Percentiles rank a stretch among this genome's conserved stretches.
Conservation (phyloP, 2,797 vertebrate species). For the Anomalospiza imberbis region DNA sequence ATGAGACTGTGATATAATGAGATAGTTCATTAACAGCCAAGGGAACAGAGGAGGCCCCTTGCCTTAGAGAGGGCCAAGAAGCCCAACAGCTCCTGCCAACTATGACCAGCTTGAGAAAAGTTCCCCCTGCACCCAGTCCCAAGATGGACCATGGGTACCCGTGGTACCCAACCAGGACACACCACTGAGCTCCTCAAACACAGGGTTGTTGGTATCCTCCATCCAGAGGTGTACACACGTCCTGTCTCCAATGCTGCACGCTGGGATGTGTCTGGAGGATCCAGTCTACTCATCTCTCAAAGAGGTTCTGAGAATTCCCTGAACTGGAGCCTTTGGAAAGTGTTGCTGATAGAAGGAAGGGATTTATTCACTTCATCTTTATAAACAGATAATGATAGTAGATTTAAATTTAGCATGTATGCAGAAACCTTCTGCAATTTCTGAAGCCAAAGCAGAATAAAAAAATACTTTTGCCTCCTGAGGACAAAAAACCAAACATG, state of each 20-base stretch:
- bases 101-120: neutral
- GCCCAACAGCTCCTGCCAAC: neutral
- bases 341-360: neutral
- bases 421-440: neutral
- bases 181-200: neutral
- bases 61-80: neutral
- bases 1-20: neutral
- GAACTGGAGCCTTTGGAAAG: neutral
- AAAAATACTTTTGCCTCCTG: neutral
- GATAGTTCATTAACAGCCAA: neutral
- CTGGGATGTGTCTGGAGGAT: neutral
- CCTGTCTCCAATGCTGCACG: neutral
- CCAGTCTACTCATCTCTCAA: neutral
- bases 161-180: neutral
- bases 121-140: accelerated
- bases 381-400: neutral
- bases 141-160: neutral
- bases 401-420: neutral
- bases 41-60: neutral
- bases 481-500: neutral
- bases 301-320: neutral
- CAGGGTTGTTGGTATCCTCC: neutral
- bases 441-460: neutral
- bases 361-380: neutral
- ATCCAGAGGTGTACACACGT: too few relatives aligned